Conservation (phyloP, 2,888 invertebrate genomes). For the Biston stratarius region DNA sequence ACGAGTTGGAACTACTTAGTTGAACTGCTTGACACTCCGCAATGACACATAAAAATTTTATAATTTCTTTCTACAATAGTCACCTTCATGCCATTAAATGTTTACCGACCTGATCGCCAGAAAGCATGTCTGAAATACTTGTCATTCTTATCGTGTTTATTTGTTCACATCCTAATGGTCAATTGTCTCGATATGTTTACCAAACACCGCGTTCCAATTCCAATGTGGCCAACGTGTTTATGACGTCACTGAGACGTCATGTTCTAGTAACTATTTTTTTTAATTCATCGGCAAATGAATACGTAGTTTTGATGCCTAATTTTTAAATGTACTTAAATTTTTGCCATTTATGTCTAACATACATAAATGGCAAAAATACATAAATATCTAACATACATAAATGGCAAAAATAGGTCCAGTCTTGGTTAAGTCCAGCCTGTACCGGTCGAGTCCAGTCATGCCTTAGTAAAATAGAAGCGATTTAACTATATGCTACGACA, state of each 20-base stretch:
- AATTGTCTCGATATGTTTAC: constrained; percentile 70
- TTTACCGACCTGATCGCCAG: constrained; percentile 24
- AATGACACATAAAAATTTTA: not conserved
- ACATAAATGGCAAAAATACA: no score
- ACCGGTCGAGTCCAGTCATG: no score
- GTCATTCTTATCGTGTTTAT: constrained; percentile 61
- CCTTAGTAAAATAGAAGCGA: no score
- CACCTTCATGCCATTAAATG: not conserved
- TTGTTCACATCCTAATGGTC: constrained; percentile 64
- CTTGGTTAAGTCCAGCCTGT: no score
- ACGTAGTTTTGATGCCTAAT: not conserved
- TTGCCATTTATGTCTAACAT: no score
- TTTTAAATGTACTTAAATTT: no score
- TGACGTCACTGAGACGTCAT: constrained; percentile 70
- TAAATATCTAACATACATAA: no score
- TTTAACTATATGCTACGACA: no score
- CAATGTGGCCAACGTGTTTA: constrained; percentile 50
- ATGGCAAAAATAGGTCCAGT: no score
- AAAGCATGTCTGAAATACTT: constrained; percentile 37
- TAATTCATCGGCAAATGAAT: not conserved
- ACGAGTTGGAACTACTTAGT: no score
- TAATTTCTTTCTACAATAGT: not conserved
- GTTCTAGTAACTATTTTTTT: constrained; percentile 55
- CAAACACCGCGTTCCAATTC: constrained; percentile 71
- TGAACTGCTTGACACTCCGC: no score